Percentiles rank a stretch among this genome's conserved stretches.
Conservation (phyloP, 2,797 vertebrate genomes). For the Heterohyrax brucei region DNA sequence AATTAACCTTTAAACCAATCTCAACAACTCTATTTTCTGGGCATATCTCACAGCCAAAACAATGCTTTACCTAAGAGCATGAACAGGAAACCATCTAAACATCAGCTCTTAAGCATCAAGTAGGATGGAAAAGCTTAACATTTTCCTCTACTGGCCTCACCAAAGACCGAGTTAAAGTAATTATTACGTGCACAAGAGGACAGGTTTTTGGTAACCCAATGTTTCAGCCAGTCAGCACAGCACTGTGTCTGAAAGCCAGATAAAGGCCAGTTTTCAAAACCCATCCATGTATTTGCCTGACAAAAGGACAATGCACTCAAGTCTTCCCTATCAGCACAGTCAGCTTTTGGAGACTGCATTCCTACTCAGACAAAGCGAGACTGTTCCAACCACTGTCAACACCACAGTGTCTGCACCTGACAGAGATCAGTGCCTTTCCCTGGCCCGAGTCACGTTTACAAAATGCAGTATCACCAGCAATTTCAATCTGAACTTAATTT, state of each 20-base stretch:
- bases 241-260: slow-evolving; percentile 30
- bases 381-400: slow-evolving; percentile 74
- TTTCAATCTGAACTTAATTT: slow-evolving; percentile 48
- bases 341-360: slow-evolving; percentile 63
- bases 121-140: not conserved
- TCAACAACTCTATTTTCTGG: slow-evolving; percentile 51
- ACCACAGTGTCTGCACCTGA: slow-evolving; percentile 72
- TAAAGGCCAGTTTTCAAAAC: slow-evolving; percentile 68
- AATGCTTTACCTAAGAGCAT: slow-evolving; percentile 66
- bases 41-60: not conserved
- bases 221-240: not conserved
- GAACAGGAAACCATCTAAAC: slow-evolving; percentile 78
- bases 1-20: slow-evolving; percentile 62
- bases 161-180: not conserved
- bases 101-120: slow-evolving; percentile 63
- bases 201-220: not conserved
- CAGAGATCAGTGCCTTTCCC: slow-evolving; percentile 64
- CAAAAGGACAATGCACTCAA: slow-evolving; percentile 52
- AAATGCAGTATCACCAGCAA: not conserved
- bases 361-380: slow-evolving; percentile 70
- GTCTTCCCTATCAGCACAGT: slow-evolving; percentile 41
- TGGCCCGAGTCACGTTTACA: not conserved
- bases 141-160: not conserved
- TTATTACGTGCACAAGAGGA: fast-evolving
- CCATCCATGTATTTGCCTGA: not conserved